Evolutionary conservation across 2,797 vertebrate genomes (phyloP), one percentile per base, ranked within the genome.

Genomic region (Urosaurus nigricauda): DNA sequence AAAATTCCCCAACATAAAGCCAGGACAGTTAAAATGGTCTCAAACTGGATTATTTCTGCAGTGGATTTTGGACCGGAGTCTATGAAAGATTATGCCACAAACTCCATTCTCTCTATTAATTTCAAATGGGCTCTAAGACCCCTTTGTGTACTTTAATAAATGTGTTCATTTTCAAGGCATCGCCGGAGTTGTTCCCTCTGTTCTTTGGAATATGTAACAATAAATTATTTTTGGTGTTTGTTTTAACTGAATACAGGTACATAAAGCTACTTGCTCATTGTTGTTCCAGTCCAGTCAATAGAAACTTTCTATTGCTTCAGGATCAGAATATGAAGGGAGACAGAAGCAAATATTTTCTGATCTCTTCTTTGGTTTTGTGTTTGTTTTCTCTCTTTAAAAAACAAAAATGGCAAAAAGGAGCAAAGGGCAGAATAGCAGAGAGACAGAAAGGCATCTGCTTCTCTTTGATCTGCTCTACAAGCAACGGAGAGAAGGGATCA

Each of bases 191-290:
- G 40, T 83, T 70, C 8, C 63, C 65, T 83, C 47, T 16, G 51
- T 51, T 17, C 84, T 19, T 8, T 43, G 56, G 37, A 71, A 40
- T 43, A 75, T 19, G 53, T 43, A 60, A 35, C 26, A 9, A 9
- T 75, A 40, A 81, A 5, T 19, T 37, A 1, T 53, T 53, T 35
- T 84, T 56, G 7, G 3, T 2, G 47, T 37, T 51, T 71, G 43
- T 29, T 47, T 47, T 68, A 68, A 68, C 29, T 32, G 2, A 68
- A 40, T 35, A 81, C n/a, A n/a, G n/a, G n/a, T n/a, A n/a, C 35
- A 37, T 35, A 85, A 84, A 56, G 11, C 24, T 83, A 43, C 26
- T 71, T 0, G 40, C 0, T 0, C 0, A 0, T 21, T 43, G 79
- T 19, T 77, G 73, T 60, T 58, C 81, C 78, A 79, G n/a, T 26